Conservation (phyloP, 2,113 vertebrate genomes). For the Carassius auratus region DNA sequence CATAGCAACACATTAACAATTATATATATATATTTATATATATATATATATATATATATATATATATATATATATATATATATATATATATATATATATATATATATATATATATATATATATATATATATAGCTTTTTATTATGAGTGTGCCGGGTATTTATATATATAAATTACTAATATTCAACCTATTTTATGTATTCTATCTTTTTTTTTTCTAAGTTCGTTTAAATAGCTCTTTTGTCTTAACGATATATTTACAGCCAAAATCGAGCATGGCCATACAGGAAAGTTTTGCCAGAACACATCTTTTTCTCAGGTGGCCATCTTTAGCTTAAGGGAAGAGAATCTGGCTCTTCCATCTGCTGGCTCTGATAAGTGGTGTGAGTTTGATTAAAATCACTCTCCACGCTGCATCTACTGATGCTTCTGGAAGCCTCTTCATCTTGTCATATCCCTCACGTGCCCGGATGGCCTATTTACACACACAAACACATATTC, state of each 20-base stretch:
- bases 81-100: background rate
- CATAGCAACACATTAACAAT: background rate
- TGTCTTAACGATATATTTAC: background rate
- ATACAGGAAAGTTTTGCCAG: conserved; percentile 1
- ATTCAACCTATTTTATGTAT: background rate
- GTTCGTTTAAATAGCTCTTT: background rate
- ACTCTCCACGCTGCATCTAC: conserved; percentile 30
- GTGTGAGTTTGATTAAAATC: conserved; percentile 50
- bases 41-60: too few species aligned
- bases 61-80: too few species aligned
- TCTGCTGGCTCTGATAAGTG: conserved; percentile 41
- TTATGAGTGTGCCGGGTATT: background rate
- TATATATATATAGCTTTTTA: too few species aligned
- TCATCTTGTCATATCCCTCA: conserved; percentile 54
- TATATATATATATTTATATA: too few species aligned
- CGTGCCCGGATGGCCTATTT: conserved; percentile 50
- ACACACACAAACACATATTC: conserved; percentile 51
- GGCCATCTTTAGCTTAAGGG: conserved; percentile 26
- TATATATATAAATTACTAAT: background rate
- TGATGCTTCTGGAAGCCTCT: conserved; percentile 41
- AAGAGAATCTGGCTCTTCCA: conserved; percentile 36
- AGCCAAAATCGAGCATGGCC: background rate
- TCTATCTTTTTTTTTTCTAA: background rate
- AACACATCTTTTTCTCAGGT: conserved; percentile 31
- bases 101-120: too few species aligned